Base-by-base conservation (phyloP, 2,888 invertebrate species). In the Kryphioiulus occultus region DNA sequence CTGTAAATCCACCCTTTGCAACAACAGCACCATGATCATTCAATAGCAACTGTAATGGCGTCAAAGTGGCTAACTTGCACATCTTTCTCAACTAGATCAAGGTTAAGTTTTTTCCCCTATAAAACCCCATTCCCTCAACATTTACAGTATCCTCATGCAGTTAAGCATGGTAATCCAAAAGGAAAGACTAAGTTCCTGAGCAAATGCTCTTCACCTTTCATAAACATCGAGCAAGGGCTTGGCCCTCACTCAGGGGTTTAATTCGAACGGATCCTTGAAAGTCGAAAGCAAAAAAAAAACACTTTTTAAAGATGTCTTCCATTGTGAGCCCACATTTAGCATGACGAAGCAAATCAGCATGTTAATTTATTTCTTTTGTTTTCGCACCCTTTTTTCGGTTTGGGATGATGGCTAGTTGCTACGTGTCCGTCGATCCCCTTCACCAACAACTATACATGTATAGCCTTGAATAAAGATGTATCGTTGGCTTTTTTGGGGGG, bases 361-460 rank as follows among this genome's bases (percentile, higher is more conserved):
- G 68, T 68, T 68, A 68, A 68, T 68, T 68, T 68, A 68, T 68
- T 68, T 68, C 68, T 68, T 68, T 68, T 68, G 68, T 68, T 68
- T 68, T 68, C 68, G 26, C 68, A 68, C 68, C 68, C 68, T 68
- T 68, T 68, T 68, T 68, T 68, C 26, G 19, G 22, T 47, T 47
- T 68, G 19, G 5, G 68, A 26, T 26, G 68, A 22, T 68, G 68
- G 68, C 26, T n/a, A n/a, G n/a, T n/a, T n/a, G n/a, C n/a, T 68
- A 68, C 68, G 68, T 68, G 68, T 68, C 68, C 68, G 26, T 68
- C 68, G 68, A 68, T 26, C 68, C 68, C 9, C 68, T 26, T 53
- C 26, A 9, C 68, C 26, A 26, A 68, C 26, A n/a, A n/a, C n/a
- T n/a, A n/a, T n/a, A 68, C 22, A 7, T 35, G 3, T 7, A 2